phyloP scores from a whole-genome alignment of 2,888 invertebrate genomes.

The Macaria liturata region DNA sequence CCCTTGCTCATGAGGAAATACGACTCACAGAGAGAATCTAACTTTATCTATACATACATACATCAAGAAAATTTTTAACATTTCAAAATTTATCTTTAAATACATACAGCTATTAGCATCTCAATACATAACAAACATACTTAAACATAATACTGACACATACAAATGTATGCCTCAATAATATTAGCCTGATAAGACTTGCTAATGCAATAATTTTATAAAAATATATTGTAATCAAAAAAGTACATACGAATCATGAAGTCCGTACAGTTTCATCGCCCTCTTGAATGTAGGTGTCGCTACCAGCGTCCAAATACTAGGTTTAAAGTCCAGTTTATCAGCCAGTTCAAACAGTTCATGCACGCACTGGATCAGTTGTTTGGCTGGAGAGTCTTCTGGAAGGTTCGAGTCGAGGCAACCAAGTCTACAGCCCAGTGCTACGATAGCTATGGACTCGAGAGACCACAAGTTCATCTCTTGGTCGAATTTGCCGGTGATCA shows the following conservation, averaged over 20 bases:
- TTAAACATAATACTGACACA: too few relatives aligned
- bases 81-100: too few relatives aligned
- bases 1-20: too few relatives aligned
- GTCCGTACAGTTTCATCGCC: conserved; percentile 57
- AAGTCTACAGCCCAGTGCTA: conserved; percentile 63
- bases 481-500: conserved; percentile 80
- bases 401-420: conserved; percentile 59
- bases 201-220: too few relatives aligned
- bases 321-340: conserved; percentile 55
- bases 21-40: too few relatives aligned
- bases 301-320: conserved; percentile 53
- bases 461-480: conserved; percentile 85
- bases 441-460: conserved; percentile 79
- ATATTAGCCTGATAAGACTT: too few relatives aligned
- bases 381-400: conserved; percentile 55
- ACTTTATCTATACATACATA: too few relatives aligned
- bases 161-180: too few relatives aligned
- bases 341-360: conserved; percentile 48
- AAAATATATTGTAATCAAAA: too few relatives aligned
- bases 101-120: too few relatives aligned
- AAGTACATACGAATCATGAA: conserved; percentile 51
- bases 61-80: too few relatives aligned
- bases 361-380: conserved; percentile 53
- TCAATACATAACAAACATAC: too few relatives aligned
- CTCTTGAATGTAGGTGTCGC: conserved; percentile 52